phyloP scores from a whole-genome alignment of 2,888 invertebrate genomes.

The Megastigmus dorsalis region DNA sequence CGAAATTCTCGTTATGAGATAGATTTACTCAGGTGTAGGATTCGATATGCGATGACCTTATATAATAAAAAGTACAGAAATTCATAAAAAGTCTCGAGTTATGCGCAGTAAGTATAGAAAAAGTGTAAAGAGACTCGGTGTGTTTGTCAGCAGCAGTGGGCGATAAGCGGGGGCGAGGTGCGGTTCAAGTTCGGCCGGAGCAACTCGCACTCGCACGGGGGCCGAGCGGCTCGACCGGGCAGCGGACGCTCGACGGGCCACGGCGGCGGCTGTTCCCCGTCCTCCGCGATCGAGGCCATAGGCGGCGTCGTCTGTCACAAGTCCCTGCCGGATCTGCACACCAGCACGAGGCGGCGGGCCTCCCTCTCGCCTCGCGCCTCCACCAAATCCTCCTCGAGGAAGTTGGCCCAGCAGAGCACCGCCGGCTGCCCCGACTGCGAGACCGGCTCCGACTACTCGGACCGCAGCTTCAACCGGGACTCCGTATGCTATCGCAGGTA shows the following conservation, averaged over 20 bases:
- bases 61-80: too few relatives aligned
- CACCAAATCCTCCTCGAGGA: constrained; percentile 64
- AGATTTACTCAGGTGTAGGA: too few relatives aligned
- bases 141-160: constrained; percentile 2
- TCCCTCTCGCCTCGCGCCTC: constrained; percentile 71
- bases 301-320: constrained; percentile 79
- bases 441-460: constrained; percentile 73
- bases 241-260: neutral
- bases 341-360: constrained; percentile 72
- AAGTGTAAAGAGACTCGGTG: too few relatives aligned
- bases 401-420: constrained; percentile 36
- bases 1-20: too few relatives aligned
- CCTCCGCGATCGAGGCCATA: constrained; percentile 66
- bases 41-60: too few relatives aligned
- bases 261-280: constrained; percentile 37
- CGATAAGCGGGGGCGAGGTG: constrained; percentile 57
- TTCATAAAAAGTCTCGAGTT: too few relatives aligned
- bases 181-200: constrained; percentile 72
- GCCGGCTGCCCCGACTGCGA: constrained; percentile 72
- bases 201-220: constrained; percentile 70
- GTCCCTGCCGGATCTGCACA: constrained; percentile 86
- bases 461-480: constrained; percentile 72
- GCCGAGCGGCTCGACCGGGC: neutral
- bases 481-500: constrained; percentile 70
- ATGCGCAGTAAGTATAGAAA: too few relatives aligned